Evolutionary conservation across 92 coral and sea anemone genomes (phyloP), one percentile per base, ranked within the genome.

Genomic region (Zoanthus solanderi): DNA sequence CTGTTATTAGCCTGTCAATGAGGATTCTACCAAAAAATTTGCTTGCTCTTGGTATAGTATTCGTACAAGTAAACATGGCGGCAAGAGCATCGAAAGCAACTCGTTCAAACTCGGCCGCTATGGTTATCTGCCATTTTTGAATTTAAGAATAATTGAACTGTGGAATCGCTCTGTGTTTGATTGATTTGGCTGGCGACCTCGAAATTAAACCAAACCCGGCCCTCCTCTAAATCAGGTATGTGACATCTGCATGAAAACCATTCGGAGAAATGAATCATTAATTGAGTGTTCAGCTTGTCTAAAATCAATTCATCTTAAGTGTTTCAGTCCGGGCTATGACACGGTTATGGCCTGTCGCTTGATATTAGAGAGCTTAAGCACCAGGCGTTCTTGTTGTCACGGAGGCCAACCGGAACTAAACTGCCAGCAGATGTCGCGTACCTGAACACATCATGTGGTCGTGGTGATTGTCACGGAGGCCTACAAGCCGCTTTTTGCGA

Each of bases 231-330:
- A 28, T 45, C 58, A 57, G 42, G 52, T 71, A 9, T 73, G 83
- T 85, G 83, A 82, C 82, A 85, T 73, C 44, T 85, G 88, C 57
- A 85, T 74, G 57, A 84, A 84, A 81, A 85, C 67, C 16, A 54
- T 85, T 79, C 72, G 75, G 72, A 85, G 44, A 29, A 85, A 85
- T 42, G 54, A 85, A 73, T 72, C 88, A 54, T 73, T 52, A 56
- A 73, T 52, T 58, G 80, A 85, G 54, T 72, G 72, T 78, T 85
- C 83, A 68, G 82, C 58, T 44, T 85, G 88, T 42, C 72, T 85
- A 57, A 85, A 85, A 82, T 57, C 80, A 61, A 52, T 85, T 66
- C 79, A 83, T 74, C 82, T 28, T 44, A 73, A 50, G 60, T 74
- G 82, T 71, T 85, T 85, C 54, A 73, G 71, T 31, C 78, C 60